Percentiles rank a stretch among this genome's conserved stretches.
Conservation (phyloP, 2,888 invertebrate genomes). For the Idaea straminata region DNA sequence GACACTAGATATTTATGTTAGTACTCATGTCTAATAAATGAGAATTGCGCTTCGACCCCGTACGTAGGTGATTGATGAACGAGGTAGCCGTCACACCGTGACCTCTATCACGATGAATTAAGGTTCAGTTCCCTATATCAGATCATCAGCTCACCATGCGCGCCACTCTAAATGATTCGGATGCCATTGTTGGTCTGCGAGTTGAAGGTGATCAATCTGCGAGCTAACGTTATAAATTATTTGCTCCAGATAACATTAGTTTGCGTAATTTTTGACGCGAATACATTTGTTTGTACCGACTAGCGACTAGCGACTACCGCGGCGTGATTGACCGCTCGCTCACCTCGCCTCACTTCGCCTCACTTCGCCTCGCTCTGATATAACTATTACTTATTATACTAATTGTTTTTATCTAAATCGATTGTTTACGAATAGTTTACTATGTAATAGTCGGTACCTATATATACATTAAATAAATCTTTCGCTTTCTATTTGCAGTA, state of each 20-base stretch:
- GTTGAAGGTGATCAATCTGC: conserved; percentile 19
- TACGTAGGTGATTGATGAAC: not conserved
- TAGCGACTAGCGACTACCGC: conserved; percentile 2
- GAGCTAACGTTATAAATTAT: conserved; percentile 24
- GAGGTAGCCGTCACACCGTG: not conserved
- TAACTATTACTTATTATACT: not conserved
- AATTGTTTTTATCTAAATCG: not conserved
- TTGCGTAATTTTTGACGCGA: conserved; percentile 30
- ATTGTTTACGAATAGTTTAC: conserved; percentile 1
- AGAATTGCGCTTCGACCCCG: conserved; percentile 12
- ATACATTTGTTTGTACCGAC: conserved; percentile 16
- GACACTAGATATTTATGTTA: conserved; percentile 29
- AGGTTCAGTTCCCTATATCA: not conserved
- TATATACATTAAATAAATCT: not conserved
- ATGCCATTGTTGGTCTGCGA: conserved; percentile 18
- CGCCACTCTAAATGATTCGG: conserved; percentile 15
- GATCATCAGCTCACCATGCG: not conserved
- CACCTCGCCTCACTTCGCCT: not conserved
- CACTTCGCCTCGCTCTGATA: too few species aligned
- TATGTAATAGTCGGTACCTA: conserved; percentile 10
- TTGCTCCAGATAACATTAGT: conserved; percentile 24
- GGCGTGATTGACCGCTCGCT: conserved; percentile 7
- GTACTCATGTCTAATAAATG: conserved; percentile 30
- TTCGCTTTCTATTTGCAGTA: not conserved
- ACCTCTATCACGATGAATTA: conserved; percentile 8